Base-by-base conservation (phyloP, 2,797 vertebrate genomes). In the Hoplostethus mediterraneus region DNA sequence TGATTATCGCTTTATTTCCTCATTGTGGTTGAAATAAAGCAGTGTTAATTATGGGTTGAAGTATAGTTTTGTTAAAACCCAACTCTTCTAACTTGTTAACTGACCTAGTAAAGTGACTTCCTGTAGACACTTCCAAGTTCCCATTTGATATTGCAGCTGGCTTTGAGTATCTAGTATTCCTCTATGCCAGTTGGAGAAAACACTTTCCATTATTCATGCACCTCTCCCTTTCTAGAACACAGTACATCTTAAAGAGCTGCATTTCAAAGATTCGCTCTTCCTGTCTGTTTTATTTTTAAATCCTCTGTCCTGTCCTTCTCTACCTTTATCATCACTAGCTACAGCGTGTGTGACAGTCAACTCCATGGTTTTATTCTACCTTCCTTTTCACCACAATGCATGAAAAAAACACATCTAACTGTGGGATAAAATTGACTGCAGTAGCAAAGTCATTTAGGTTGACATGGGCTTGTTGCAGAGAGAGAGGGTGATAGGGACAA, bases 191-290 rank as follows among this genome's bases (percentile, higher is more conserved):
- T 52, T 66, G 38, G 62, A 42, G 69, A 83, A 78, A 86, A 85
- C 69, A 67, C 38, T 73, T 80, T 91, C 65, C 64, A 90, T 90
- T 88, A 85, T 91, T 90, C 58, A 88, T 87, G 72, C 54, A 13
- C 16, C 13, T 73, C 62, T 77, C 42, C 51, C 73, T 78, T 80
- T 88, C 57, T 68, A 53, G 83, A 81, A 55, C 80, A 71, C 53
- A 48, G 42, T 47, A 36, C 33, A 49, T 71, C 54, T 82, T 48
- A 58, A 80, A 67, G 57, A 69, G 64, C 8, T 28, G 6, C 57
- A 33, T 66, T 54, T 56, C 71, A 16, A 47, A 53, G 33, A 67
- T 52, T 71, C 38, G n/a, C 60, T 59, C 65, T 40, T 60, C 11
- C 16, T 17, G 1, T 42, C 47, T 49, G 31, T 67, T 79, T 79